These are phyloP conservation scores for Cydia fagiglandana DNA, from an alignment of 1,140 invertebrate genomes.

Conservation along the genomic window DNA sequence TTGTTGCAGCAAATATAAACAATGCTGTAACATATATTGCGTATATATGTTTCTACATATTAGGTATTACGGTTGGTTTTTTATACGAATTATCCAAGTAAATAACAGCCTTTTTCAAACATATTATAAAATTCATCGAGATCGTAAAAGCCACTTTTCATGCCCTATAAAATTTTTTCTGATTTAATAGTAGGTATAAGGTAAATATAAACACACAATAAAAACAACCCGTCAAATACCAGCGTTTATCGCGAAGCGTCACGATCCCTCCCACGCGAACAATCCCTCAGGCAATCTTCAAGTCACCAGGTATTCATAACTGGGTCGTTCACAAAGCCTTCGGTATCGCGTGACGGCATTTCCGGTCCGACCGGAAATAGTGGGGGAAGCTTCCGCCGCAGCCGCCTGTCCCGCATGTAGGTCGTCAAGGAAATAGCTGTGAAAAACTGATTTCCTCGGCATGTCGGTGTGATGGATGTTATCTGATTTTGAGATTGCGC, in stretches of 20 bases:
- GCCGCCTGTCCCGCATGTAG: slow-evolving; percentile 41
- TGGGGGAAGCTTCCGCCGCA: slow-evolving; percentile 36
- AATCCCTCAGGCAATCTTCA: slow-evolving; percentile 7
- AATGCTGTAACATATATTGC: too few species aligned
- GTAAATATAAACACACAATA: background rate
- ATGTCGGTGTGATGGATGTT: background rate
- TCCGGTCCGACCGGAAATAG: slow-evolving; percentile 40
- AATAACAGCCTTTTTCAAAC: background rate
- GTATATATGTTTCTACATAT: too few species aligned
- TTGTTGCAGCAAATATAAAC: too few species aligned
- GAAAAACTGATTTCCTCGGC: slow-evolving; percentile 25
- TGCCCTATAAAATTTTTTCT: background rate
- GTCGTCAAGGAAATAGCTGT: slow-evolving; percentile 33
- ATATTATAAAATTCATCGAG: background rate
- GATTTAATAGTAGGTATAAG: background rate
- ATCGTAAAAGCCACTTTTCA: background rate
- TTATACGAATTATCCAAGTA: too few species aligned
- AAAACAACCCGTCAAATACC: background rate
- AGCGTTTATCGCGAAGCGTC: slow-evolving; percentile 34
- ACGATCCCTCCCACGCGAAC: slow-evolving; percentile 2
- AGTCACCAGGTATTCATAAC: slow-evolving; percentile 34
- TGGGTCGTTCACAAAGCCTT: slow-evolving; percentile 39
- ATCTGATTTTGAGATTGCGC: slow-evolving; percentile 12
- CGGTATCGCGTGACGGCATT: slow-evolving; percentile 38
- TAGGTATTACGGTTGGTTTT: too few species aligned